Evolutionary conservation across 2,113 vertebrate species (phyloP).

Genomic region (Solenodon paradoxus): DNA sequence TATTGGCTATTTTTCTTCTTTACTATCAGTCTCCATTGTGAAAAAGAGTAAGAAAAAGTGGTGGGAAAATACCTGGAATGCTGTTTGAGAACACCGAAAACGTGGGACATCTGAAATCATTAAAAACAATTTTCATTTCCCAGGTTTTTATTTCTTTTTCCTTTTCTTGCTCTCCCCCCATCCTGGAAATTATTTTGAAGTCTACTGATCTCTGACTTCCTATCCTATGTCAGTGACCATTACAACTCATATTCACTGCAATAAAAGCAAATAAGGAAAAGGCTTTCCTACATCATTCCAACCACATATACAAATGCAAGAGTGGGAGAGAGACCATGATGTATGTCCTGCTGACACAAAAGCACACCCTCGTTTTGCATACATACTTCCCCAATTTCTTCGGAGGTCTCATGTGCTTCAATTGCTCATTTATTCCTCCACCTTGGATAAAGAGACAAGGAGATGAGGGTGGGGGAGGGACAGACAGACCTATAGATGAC

Average conservation of each 20-base stretch:
- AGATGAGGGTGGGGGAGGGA: slow-evolving; percentile 58
- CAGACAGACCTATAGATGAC: slow-evolving; percentile 80
- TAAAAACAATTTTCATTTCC: not conserved
- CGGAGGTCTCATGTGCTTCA: not conserved
- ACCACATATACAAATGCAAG: not conserved
- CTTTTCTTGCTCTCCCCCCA: too few relatives aligned
- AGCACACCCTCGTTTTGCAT: not conserved
- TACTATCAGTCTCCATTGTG: slow-evolving; percentile 36
- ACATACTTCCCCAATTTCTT: slow-evolving; percentile 47
- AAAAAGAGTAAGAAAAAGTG: slow-evolving; percentile 41
- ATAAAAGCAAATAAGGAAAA: slow-evolving; percentile 34
- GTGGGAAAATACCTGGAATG: slow-evolving; percentile 48
- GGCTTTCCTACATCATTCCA: not conserved
- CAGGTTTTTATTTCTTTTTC: not conserved
- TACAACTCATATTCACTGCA: not conserved
- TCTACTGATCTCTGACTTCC: not conserved
- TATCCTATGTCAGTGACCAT: not conserved
- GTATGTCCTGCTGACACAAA: not conserved
- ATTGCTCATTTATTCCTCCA: slow-evolving; percentile 57
- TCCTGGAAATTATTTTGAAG: slow-evolving; percentile 51
- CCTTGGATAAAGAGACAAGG: slow-evolving; percentile 66
- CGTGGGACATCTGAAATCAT: not conserved
- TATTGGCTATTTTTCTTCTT: not conserved
- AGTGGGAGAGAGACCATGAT: not conserved
- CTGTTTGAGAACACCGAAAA: slow-evolving; percentile 35